These are phyloP conservation scores for Clanis bilineata DNA, from an alignment of 2,888 invertebrate genomes.

Conservation along the genomic window DNA sequence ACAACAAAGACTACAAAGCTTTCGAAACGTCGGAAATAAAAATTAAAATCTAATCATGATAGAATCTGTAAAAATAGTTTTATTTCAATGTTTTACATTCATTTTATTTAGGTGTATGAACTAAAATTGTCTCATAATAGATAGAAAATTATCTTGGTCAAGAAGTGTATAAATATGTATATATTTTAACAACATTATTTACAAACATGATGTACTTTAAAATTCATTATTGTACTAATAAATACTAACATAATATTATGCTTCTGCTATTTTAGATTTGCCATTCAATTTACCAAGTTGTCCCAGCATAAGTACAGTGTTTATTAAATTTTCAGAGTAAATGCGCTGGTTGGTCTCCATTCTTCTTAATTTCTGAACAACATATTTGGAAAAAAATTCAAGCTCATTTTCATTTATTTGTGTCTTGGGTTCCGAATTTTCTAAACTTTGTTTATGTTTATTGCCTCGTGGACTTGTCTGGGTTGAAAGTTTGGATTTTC, in stretches of 20 bases:
- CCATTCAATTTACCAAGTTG: conserved; percentile 70
- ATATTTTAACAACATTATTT: conserved; percentile 13
- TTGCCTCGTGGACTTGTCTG: conserved; percentile 45
- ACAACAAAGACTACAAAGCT: too few species aligned
- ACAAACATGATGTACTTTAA: conserved; percentile 16
- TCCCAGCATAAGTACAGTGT: conserved; percentile 74
- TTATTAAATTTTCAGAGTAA: conserved; percentile 77
- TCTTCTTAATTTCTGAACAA: conserved; percentile 71
- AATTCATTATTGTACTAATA: conserved; percentile 17
- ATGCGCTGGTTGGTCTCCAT: conserved; percentile 79
- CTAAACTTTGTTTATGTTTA: conserved; percentile 54
- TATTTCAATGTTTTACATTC: too few species aligned
- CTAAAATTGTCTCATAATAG: background rate
- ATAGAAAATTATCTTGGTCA: background rate
- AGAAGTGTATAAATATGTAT: conserved; percentile 9
- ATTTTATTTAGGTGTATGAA: background rate
- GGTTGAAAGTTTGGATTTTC: conserved; percentile 43
- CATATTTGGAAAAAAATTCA: conserved; percentile 76
- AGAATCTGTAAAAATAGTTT: too few species aligned
- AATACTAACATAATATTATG: conserved; percentile 34
- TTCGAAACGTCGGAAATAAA: too few species aligned
- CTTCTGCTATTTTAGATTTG: conserved; percentile 67
- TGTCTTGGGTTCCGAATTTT: conserved; percentile 41
- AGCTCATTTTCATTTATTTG: conserved; percentile 67
- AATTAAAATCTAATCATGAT: too few species aligned